Conservation (phyloP, 1,140 invertebrate species). For the Papilio polyxenes region DNA sequence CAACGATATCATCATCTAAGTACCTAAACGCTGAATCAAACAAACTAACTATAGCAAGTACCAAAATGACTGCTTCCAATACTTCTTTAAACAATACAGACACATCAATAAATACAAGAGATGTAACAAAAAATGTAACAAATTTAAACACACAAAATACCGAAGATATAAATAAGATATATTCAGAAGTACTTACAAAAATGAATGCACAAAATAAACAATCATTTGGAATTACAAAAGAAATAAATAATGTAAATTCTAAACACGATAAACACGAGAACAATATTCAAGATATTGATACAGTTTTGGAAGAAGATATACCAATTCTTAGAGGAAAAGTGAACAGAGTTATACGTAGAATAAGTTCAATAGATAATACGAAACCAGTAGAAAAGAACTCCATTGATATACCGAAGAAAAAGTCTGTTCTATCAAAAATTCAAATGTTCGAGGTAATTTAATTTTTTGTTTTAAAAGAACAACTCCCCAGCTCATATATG, state of each 20-base stretch:
- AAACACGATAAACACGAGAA: neutral
- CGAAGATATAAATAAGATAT: slow-evolving; percentile 1
- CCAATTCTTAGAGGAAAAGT: slow-evolving; percentile 63
- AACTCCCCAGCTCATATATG: neutral
- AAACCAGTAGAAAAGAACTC: slow-evolving; percentile 17
- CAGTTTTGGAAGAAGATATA: slow-evolving; percentile 50
- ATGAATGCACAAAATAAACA: slow-evolving; percentile 13
- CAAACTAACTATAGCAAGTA: neutral
- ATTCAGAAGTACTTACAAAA: slow-evolving; percentile 28
- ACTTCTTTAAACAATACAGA: slow-evolving; percentile 14
- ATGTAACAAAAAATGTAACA: neutral
- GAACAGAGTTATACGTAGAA: slow-evolving; percentile 57
- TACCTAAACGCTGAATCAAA: neutral
- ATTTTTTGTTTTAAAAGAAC: slow-evolving; percentile 1
- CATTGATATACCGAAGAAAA: slow-evolving; percentile 52
- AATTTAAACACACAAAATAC: neutral
- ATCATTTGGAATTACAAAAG: slow-evolving; percentile 9
- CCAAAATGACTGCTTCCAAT: slow-evolving; percentile 40
- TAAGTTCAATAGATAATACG: slow-evolving; percentile 54
- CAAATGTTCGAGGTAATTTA: slow-evolving; percentile 70
- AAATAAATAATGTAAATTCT: neutral
- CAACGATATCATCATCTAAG: slow-evolving; percentile 10
- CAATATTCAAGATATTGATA: neutral
- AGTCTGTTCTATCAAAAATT: slow-evolving; percentile 64
- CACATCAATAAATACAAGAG: neutral